Base-by-base conservation (phyloP, 2,797 vertebrate genomes). In the Manis javanica region DNA sequence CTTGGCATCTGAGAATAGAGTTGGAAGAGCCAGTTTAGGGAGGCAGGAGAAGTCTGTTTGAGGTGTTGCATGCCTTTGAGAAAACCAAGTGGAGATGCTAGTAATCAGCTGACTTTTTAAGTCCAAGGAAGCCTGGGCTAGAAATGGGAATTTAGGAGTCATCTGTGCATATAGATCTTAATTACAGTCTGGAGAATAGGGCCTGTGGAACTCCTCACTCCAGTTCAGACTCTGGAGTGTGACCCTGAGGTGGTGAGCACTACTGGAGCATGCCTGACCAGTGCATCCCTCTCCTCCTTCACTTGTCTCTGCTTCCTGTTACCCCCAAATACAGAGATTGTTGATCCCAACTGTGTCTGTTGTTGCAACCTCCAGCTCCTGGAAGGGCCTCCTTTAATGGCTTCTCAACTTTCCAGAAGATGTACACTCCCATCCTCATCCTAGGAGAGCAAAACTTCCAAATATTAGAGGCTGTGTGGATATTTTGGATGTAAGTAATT, bases 371-470 rank as follows among this genome's bases (percentile, higher is more conserved):
- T 87, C 37, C 57, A 92, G 1, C 23, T 91, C 85, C 85, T 78
- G 37, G 29, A 23, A 66, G 51, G 69, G 34, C n/a, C 29, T 91
- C 59, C 71, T 93, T 93, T 49, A 93, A 74, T 61, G 46, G 51
- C 42, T 59, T 88, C 49, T 87, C 26, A 78, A 61, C 18, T 53
- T 91, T 74, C 74, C 63, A 8, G 42, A 86, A 29, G 46, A 55
- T 75, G 88, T 87, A 42, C 42, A 94, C 75, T 83, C 66, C 37
- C 23, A 79, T 31, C 71, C 31, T 85, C 69, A 95, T 39, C 39
- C 46, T 12, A 82, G 55, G 66, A 53, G 61, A 86, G 77, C 64
- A 91, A 91, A 93, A 37, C 49, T 89, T 86, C 42, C 77, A 95
- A 78, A 87, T 53, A 89, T 31, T 87, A 75, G 75, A 87, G 53